Conservation (phyloP, 37 sponge, comb jelly and placozoan species). For the Halichondria panicea region DNA sequence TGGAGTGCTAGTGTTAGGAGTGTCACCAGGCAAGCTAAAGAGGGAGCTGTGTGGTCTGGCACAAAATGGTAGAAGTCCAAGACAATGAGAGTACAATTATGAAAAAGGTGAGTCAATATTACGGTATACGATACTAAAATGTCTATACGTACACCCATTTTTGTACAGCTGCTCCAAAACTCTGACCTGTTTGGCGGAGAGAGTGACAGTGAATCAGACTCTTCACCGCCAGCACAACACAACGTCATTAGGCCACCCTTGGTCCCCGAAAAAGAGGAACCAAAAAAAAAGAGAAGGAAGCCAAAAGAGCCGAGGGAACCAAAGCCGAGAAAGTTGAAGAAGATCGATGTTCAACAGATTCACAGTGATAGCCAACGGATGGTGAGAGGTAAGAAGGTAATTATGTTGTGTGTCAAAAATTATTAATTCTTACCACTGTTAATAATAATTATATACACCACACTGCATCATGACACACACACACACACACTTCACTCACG, state of each 20-base stretch:
- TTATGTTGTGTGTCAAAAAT: not conserved
- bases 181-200: constrained; percentile 58
- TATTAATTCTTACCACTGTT: not conserved
- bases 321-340: constrained; percentile 20
- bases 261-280: not conserved
- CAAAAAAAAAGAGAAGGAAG: constrained; percentile 11
- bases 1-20: no score
- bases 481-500: not conserved
- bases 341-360: constrained; percentile 46
- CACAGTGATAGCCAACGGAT: constrained; percentile 76
- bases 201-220: constrained; percentile 23
- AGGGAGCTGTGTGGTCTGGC: no score
- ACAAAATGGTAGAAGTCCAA: no score
- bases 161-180: constrained; percentile 44
- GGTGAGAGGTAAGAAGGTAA: constrained; percentile 53
- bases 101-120: no score
- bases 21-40: no score
- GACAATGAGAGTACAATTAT: no score
- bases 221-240: not conserved
- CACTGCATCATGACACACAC: not conserved
- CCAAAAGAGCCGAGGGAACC: not conserved
- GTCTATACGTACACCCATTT: no score
- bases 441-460: not conserved
- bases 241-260: no score
- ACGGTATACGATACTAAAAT: no score